Evolutionary conservation across 2,113 vertebrate species (phyloP).

Genomic region (Oophaga pumilio): DNA sequence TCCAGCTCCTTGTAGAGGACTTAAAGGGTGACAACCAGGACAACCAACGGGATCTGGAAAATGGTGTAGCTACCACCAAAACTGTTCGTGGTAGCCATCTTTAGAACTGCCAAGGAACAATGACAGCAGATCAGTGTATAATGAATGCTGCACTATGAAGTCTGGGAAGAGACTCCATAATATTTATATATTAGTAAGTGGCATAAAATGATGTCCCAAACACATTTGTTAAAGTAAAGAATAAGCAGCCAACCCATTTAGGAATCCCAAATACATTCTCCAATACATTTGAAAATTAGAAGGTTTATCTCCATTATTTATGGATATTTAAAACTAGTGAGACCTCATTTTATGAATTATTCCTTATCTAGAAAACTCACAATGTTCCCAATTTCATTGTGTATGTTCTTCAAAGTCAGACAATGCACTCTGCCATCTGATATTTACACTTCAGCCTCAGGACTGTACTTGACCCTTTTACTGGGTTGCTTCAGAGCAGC

Average conservation of each 20-base stretch:
- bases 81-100: too few species aligned
- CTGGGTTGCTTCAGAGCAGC: not conserved
- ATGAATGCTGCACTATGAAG: too few species aligned
- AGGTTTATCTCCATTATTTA: not conserved
- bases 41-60: too few species aligned
- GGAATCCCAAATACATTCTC: not conserved
- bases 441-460: conserved; percentile 41
- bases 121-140: too few species aligned
- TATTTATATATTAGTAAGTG: too few species aligned
- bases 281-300: not conserved
- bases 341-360: not conserved
- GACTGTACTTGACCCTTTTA: conserved; percentile 30
- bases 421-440: conserved; percentile 37
- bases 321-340: not conserved
- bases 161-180: too few species aligned
- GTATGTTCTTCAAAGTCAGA: conserved; percentile 9
- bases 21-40: too few species aligned
- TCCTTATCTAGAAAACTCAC: not conserved
- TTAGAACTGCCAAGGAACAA: too few species aligned
- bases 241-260: not conserved
- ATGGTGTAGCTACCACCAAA: too few species aligned
- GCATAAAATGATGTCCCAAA: too few species aligned
- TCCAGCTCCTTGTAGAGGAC: too few species aligned
- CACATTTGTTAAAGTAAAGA: too few species aligned
- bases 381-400: not conserved